Base-by-base conservation (phyloP, 2,113 vertebrate species). In the Periophthalmus modestus region DNA sequence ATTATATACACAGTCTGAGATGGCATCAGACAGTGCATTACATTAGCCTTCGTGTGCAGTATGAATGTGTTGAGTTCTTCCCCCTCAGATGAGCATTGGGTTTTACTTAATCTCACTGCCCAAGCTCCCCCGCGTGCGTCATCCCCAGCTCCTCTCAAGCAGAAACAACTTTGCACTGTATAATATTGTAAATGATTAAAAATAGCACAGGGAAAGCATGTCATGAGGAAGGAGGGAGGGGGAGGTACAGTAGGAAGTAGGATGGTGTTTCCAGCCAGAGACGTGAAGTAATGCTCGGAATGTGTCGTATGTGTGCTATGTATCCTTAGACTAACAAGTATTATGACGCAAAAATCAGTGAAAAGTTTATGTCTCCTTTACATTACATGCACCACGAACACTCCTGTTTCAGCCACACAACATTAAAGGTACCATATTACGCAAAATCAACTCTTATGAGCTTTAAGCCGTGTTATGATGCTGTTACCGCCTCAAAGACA, bases 61-160 rank as follows among this genome's bases (percentile, higher is more conserved):
- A 80, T 81, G 79, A 78, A 81, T 85, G 85, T 79, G 85, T 79
- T 85, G 71, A 78, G 71, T 82, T 75, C 71, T 90, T 90, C 88
- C 86, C 86, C 72, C 83, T 87, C 36, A 81, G 86, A 90, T 84
- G 82, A 90, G 88, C 89, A 89, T 90, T 81, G 75, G 70, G 67
- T 82, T 86, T 89, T 84, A 91, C 78, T 89, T 85, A 86, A 89
- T 90, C 86, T 88, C 87, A 82, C 85, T 61, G 85, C 91, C 82
- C 75, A 23, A 91, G 89, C 87, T 77, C 76, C 69, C 57, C 79
- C 69, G 72, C 72, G 86, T 86, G 82, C 79, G 77, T 91, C 89
- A 90, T 85, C 69, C 79, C 39, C 0, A 59, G 77, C 82, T 86
- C 77, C 82, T 14, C 63, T 85, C 82, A 73, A 79, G 86, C 88